Conservation (phyloP, 64 coral and sea anemone species). For the Montipora foliosa region DNA sequence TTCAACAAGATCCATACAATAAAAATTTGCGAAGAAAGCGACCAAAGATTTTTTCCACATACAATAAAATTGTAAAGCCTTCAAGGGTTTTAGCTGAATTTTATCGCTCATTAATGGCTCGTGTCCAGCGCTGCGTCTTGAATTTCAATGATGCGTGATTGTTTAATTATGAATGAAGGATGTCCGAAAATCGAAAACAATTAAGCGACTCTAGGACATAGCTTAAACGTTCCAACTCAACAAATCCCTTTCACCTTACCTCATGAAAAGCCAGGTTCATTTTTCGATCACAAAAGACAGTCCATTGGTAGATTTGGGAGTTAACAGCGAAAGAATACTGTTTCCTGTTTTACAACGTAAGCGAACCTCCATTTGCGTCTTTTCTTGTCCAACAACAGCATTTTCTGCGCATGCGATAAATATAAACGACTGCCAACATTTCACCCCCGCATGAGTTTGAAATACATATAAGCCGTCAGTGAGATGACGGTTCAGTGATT, state of each 20-base stretch:
- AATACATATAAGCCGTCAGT: not conserved
- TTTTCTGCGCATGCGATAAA: slow-evolving; percentile 55
- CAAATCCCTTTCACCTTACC: not conserved
- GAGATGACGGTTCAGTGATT: not conserved
- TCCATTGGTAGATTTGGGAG: not conserved
- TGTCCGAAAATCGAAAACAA: slow-evolving; percentile 46
- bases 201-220: not conserved
- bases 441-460: not conserved
- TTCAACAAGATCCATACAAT: not conserved
- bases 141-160: slow-evolving; percentile 58
- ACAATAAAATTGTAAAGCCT: not conserved
- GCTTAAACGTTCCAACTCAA: slow-evolving; percentile 7
- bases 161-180: slow-evolving; percentile 50
- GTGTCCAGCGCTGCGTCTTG: slow-evolving; percentile 17
- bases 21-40: not conserved
- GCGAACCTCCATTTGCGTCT: not conserved
- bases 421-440: not conserved
- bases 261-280: not conserved
- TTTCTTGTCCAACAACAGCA: not conserved
- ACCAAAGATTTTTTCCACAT: not conserved
- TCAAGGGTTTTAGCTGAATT: not conserved
- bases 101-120: not conserved
- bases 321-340: not conserved
- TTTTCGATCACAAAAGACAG: not conserved
- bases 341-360: slow-evolving; percentile 6